Conservation (phyloP, 2,113 vertebrate genomes). For the Delphinus delphis region DNA sequence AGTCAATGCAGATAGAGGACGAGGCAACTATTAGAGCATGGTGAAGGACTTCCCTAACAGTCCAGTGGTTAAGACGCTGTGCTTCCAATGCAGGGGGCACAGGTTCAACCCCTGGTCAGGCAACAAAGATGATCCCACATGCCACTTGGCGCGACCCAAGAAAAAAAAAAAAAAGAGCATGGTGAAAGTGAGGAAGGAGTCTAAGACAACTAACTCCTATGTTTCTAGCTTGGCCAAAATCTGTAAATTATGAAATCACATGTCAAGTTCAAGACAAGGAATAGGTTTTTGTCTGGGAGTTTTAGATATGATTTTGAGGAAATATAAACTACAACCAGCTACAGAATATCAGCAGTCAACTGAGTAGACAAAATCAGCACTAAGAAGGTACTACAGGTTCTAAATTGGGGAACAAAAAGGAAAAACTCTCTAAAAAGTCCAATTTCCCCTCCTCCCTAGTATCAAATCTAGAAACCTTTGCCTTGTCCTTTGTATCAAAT, state of each 20-base stretch:
- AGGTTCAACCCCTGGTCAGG: no score
- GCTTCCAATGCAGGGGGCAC: no score
- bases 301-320: neutral
- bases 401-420: neutral
- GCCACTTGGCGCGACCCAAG: no score
- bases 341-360: neutral
- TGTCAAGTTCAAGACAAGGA: neutral
- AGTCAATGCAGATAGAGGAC: neutral
- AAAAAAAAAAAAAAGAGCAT: neutral
- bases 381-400: neutral
- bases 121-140: no score
- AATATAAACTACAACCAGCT: neutral
- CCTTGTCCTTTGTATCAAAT: neutral
- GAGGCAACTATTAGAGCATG: neutral
- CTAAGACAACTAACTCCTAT: neutral
- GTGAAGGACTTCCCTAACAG: neutral
- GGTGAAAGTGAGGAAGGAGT: neutral
- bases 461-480: neutral
- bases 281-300: neutral
- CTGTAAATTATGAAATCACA: neutral
- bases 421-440: neutral
- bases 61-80: no score
- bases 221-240: neutral
- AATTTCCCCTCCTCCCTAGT: neutral
- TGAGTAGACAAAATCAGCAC: neutral